phyloP scores from a whole-genome alignment of 2,888 invertebrate genomes.

The Cataglyphis livida region DNA sequence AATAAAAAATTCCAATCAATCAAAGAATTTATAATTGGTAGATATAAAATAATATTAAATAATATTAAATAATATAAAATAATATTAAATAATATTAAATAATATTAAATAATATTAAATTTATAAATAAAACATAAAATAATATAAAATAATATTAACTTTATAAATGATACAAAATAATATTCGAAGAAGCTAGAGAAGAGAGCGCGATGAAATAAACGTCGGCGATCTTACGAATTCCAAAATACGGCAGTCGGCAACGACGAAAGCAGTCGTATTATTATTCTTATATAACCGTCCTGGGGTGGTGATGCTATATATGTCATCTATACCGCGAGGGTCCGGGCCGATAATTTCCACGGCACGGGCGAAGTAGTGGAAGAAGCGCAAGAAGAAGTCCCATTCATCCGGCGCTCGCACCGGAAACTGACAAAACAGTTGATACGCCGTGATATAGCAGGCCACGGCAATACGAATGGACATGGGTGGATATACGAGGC shows the following conservation, averaged over 20 bases:
- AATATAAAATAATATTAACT: too few species aligned
- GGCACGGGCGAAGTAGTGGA: conserved; percentile 57
- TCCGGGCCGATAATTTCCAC: conserved; percentile 71
- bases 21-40: neutral
- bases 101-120: neutral
- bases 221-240: conserved; percentile 15
- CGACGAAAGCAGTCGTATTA: conserved; percentile 56
- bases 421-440: conserved; percentile 84
- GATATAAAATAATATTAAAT: neutral
- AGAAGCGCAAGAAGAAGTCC: conserved; percentile 80
- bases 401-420: conserved; percentile 79
- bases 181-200: neutral
- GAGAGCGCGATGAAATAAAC: conserved; percentile 16
- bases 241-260: conserved; percentile 1
- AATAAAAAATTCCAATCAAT: neutral
- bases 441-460: conserved; percentile 82
- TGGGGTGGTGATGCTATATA: conserved; percentile 36
- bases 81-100: neutral
- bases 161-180: neutral
- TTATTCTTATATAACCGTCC: conserved; percentile 69
- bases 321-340: conserved; percentile 31
- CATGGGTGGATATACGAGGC: conserved; percentile 72
- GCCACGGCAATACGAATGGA: conserved; percentile 79
- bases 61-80: neutral
- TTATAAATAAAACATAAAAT: too few species aligned